Evolutionary conservation across 92 coral and sea anemone species (phyloP).

Genomic region (Porites cylindrica): DNA sequence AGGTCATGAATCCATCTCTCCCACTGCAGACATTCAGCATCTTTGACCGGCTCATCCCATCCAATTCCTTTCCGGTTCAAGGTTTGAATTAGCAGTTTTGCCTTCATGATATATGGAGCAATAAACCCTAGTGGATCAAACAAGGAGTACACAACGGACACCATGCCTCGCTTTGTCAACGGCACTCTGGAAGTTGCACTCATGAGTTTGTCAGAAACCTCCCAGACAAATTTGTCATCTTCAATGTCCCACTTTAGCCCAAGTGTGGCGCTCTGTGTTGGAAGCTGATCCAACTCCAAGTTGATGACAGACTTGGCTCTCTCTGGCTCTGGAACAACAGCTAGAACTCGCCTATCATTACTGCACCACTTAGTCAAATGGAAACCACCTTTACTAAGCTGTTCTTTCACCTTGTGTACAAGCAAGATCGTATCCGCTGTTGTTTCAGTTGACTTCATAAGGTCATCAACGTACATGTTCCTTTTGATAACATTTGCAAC

Average conservation of each 20-base stretch:
- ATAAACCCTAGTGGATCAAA: constrained; percentile 58
- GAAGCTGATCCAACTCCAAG: constrained; percentile 5
- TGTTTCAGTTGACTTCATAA: too few relatives aligned
- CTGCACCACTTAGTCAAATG: too few relatives aligned
- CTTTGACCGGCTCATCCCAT: constrained; percentile 55
- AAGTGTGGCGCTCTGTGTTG: constrained; percentile 17
- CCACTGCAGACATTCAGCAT: constrained; percentile 47
- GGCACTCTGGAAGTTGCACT: not conserved
- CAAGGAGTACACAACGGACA: constrained; percentile 43
- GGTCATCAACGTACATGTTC: too few relatives aligned
- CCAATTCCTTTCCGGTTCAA: constrained; percentile 30
- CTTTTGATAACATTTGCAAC: constrained; percentile 23
- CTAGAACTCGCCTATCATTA: too few relatives aligned
- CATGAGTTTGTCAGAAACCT: constrained; percentile 10
- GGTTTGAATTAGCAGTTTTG: constrained; percentile 47
- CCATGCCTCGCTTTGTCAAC: constrained; percentile 17
- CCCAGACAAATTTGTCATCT: constrained; percentile 20
- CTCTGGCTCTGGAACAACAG: constrained; percentile 34
- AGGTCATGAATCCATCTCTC: constrained; percentile 56
- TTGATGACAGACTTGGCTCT: constrained; percentile 33
- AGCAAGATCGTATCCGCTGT: too few relatives aligned
- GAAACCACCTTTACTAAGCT: too few relatives aligned
- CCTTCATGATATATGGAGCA: constrained; percentile 53
- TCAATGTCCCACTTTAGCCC: constrained; percentile 27
- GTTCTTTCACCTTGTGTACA: too few relatives aligned